phyloP scores from a whole-genome alignment of 2,888 invertebrate species.

The Netelia melanura region DNA sequence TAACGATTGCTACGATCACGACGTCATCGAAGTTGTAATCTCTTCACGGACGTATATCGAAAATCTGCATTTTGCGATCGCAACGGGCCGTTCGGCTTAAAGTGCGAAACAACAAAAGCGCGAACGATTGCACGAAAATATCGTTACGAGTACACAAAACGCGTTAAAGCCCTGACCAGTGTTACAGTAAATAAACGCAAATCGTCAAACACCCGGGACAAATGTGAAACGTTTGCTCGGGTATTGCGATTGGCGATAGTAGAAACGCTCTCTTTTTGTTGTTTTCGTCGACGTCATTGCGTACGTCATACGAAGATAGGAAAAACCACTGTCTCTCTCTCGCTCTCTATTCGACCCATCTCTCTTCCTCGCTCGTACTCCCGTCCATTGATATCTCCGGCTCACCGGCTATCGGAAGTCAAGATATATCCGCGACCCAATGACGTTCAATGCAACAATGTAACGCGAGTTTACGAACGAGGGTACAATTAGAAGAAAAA shows the following conservation, averaged over 20 bases:
- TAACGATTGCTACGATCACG: background rate
- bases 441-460: background rate
- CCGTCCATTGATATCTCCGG: constrained; percentile 46
- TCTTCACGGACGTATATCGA: background rate
- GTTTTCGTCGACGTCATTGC: constrained; percentile 66
- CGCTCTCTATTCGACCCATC: constrained; percentile 10
- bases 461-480: background rate
- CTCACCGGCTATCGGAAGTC: constrained; percentile 34
- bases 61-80: background rate
- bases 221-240: background rate
- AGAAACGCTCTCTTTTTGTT: constrained; percentile 29
- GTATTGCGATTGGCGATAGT: constrained; percentile 18
- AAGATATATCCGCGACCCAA: constrained; percentile 15
- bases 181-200: background rate
- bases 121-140: background rate
- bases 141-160: background rate
- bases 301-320: constrained; percentile 72
- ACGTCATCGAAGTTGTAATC: background rate
- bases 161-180: background rate
- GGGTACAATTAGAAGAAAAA: background rate
- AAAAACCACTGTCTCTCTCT: constrained; percentile 39
- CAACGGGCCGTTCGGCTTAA: background rate
- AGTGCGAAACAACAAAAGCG: background rate
- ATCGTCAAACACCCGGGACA: background rate
- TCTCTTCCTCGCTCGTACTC: constrained; percentile 57